Evolutionary conservation across 2,113 vertebrate genomes (phyloP).

Genomic region (Arvicanthis niloticus): DNA sequence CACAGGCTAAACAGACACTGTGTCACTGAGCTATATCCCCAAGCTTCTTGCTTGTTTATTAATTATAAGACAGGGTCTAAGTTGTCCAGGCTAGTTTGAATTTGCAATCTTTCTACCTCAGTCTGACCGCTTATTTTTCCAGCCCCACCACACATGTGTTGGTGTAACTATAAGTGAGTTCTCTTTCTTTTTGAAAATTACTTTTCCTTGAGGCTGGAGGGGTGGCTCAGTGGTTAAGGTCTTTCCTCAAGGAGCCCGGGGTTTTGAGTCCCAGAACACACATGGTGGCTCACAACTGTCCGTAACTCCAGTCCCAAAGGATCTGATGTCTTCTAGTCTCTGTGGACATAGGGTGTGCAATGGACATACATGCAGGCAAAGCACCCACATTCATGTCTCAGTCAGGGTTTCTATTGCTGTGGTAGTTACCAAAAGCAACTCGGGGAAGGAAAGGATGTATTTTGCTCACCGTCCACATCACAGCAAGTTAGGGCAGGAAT

Average conservation of each 20-base stretch:
- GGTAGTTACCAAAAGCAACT: neutral
- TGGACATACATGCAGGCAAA: no score
- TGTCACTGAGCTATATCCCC: neutral
- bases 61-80: neutral
- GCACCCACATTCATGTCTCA: neutral
- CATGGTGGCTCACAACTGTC: neutral
- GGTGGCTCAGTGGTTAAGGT: neutral
- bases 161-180: neutral
- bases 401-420: neutral
- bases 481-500: neutral
- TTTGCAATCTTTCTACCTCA: neutral
- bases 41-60: neutral
- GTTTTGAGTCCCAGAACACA: neutral
- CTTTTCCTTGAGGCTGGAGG: neutral
- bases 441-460: neutral
- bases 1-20: neutral
- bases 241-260: neutral
- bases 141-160: neutral
- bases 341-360: neutral
- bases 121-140: neutral
- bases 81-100: neutral
- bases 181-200: neutral
- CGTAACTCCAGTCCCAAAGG: neutral
- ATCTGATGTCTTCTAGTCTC: neutral
- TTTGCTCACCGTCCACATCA: neutral